These are phyloP conservation scores for Porites rus DNA, from an alignment of 92 coral and sea anemone genomes.

Conservation along the genomic window DNA sequence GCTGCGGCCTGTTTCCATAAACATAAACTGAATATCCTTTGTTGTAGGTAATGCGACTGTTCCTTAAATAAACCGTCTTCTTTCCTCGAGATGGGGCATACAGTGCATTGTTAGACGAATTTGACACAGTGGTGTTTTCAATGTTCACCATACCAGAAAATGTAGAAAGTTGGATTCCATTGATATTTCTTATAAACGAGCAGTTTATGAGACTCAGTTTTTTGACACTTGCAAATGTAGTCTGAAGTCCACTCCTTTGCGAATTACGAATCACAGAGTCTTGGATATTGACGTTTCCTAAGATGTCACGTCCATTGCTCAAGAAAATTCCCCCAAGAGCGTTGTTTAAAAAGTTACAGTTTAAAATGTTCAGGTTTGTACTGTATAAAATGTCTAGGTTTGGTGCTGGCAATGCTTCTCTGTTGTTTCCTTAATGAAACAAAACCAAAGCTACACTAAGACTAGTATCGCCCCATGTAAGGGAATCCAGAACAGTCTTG, in stretches of 20 bases:
- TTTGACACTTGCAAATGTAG: background rate
- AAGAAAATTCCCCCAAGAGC: slow-evolving; percentile 17
- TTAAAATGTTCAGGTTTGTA: background rate
- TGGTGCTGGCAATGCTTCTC: background rate
- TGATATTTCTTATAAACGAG: background rate
- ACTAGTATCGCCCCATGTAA: background rate
- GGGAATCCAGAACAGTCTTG: background rate
- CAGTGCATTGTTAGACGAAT: slow-evolving; percentile 9
- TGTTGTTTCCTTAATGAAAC: background rate
- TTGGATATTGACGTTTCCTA: slow-evolving; percentile 7
- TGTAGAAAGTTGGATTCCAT: slow-evolving; percentile 5
- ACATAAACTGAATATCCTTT: slow-evolving; percentile 12
- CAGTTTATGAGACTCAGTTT: slow-evolving; percentile 4
- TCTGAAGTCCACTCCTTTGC: background rate
- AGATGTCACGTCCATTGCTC: background rate
- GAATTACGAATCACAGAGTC: slow-evolving; percentile 15
- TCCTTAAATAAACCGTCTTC: slow-evolving; percentile 13
- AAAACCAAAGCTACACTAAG: background rate
- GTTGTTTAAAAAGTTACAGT: slow-evolving; percentile 11
- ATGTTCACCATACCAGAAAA: slow-evolving; percentile 19
- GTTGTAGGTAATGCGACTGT: slow-evolving; percentile 22
- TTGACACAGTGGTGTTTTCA: slow-evolving; percentile 22
- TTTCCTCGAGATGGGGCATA: background rate
- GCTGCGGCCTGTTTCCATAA: background rate
- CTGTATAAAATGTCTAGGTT: slow-evolving; percentile 9